These are phyloP conservation scores for Lynx canadensis DNA, from an alignment of 2,113 vertebrate genomes.

Conservation along the genomic window DNA sequence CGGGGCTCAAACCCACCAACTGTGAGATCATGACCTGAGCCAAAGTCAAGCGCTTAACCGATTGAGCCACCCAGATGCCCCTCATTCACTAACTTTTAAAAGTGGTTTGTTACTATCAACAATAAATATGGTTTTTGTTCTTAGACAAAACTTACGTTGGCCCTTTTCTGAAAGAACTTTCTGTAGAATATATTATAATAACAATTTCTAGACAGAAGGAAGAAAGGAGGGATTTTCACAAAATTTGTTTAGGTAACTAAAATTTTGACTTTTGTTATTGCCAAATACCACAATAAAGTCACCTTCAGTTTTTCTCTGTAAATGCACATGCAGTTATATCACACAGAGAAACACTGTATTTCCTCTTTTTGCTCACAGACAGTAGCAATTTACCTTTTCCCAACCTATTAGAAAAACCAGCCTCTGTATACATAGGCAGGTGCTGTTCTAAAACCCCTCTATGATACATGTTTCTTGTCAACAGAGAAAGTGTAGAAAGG, in stretches of 20 bases:
- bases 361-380: background rate
- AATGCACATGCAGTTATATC: background rate
- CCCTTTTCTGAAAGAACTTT: background rate
- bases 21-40: too few species aligned
- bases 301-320: background rate
- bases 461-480: background rate
- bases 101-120: background rate
- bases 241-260: background rate
- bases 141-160: background rate
- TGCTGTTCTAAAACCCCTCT: background rate
- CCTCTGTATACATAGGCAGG: background rate
- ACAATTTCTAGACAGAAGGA: background rate
- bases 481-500: background rate
- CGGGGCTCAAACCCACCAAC: too few species aligned
- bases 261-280: background rate
- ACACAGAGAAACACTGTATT: background rate
- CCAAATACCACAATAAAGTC: background rate
- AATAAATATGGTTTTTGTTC: background rate
- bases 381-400: background rate
- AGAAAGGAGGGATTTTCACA: background rate
- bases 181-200: background rate
- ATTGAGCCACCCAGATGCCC: too few species aligned
- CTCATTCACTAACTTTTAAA: background rate
- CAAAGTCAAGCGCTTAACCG: too few species aligned
- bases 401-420: background rate